Conservation (phyloP, 2,113 vertebrate species). For the Callocephalon fimbriatum region DNA sequence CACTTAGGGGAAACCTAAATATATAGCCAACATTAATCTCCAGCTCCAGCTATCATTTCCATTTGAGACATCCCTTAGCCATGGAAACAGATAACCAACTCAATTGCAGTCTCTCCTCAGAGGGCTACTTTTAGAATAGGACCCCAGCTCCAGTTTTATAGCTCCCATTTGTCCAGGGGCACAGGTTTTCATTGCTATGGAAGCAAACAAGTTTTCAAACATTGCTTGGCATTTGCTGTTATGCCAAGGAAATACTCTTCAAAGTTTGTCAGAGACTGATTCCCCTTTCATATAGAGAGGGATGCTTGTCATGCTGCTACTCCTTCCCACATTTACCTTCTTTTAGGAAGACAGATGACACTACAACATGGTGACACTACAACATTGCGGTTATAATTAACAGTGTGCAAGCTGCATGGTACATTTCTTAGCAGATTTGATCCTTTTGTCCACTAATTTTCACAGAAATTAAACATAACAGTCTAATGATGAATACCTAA, state of each 20-base stretch:
- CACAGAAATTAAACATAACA: not conserved
- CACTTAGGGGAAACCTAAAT: not conserved
- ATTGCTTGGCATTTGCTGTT: not conserved
- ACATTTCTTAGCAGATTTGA: not conserved
- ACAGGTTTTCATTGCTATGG: slow-evolving; percentile 28
- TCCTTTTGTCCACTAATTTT: not conserved
- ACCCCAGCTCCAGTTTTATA: slow-evolving; percentile 1
- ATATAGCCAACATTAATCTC: not conserved
- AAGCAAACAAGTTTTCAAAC: slow-evolving; percentile 13
- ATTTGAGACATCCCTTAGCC: not conserved
- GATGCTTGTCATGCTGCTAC: not conserved
- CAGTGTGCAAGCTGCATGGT: not conserved
- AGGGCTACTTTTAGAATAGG: slow-evolving; percentile 9
- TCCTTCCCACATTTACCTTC: slow-evolving; percentile 36
- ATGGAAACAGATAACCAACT: not conserved
- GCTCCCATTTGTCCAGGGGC: not conserved
- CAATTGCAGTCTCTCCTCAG: not conserved
- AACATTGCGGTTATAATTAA: not conserved
- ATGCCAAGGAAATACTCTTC: not conserved
- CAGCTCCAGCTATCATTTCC: not conserved
- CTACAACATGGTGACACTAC: not conserved
- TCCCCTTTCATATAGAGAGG: not conserved
- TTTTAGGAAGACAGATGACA: slow-evolving; percentile 31
- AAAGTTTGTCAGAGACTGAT: not conserved
- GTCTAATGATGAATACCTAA: not conserved